Percentiles rank a stretch among this genome's conserved stretches.
phyloP scores from a whole-genome alignment of 2,888 invertebrate species.

The Antitype chi region DNA sequence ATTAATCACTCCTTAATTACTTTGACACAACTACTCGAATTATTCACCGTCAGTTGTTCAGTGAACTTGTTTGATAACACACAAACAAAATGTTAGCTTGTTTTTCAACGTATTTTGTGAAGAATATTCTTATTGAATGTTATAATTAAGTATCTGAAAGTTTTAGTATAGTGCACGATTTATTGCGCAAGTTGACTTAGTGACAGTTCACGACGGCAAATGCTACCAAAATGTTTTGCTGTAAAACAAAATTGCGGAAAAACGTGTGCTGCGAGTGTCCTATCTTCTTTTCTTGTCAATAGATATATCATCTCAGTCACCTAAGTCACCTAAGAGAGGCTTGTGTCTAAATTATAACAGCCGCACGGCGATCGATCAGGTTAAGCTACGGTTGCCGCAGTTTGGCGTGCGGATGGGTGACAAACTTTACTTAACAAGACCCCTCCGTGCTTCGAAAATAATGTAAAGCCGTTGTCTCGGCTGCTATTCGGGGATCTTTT shows the following conservation, averaged over 20 bases:
- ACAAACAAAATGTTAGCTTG: constrained; percentile 47
- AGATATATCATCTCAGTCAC: too few species aligned
- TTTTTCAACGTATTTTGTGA: constrained; percentile 37
- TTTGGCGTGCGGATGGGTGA: too few species aligned
- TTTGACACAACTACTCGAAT: constrained; percentile 29
- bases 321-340: too few species aligned
- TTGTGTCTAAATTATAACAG: too few species aligned
- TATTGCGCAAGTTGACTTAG: constrained; percentile 10
- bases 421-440: too few species aligned
- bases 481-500: too few species aligned
- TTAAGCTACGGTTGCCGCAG: too few species aligned
- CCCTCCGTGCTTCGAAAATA: too few species aligned
- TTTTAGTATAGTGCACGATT: constrained; percentile 4
- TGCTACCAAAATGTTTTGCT: background rate
- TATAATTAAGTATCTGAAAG: constrained; percentile 52
- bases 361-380: too few species aligned
- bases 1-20: constrained; percentile 51
- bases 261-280: background rate
- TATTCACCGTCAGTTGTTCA: constrained; percentile 26
- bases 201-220: background rate
- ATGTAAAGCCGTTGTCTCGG: too few species aligned
- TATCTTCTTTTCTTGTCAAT: background rate
- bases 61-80: constrained; percentile 23
- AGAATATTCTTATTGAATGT: constrained; percentile 45
- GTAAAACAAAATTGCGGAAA: background rate